Conservation (phyloP, 2,888 invertebrate genomes). For the Drosophila mulleri region DNA sequence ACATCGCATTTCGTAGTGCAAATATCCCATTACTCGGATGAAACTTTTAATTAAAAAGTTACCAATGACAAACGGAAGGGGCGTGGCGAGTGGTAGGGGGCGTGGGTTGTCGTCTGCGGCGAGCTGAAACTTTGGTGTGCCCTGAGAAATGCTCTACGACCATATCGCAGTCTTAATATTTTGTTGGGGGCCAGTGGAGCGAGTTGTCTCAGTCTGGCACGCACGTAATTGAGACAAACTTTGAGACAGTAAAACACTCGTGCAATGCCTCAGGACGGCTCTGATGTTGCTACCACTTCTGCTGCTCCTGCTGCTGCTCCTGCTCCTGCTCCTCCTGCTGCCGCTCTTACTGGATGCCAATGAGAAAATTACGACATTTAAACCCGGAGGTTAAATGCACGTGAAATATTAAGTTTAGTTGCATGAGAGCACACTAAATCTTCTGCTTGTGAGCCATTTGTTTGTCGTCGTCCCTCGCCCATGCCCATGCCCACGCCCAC, state of each 20-base stretch:
- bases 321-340: not conserved
- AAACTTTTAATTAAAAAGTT: constrained; percentile 83
- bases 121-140: constrained; percentile 38
- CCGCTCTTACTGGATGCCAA: constrained; percentile 53
- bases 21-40: constrained; percentile 79
- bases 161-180: constrained; percentile 62
- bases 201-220: constrained; percentile 67
- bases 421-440: constrained; percentile 76
- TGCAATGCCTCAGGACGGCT: constrained; percentile 47
- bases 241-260: constrained; percentile 76
- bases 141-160: constrained; percentile 49
- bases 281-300: not conserved
- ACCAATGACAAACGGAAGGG: constrained; percentile 70
- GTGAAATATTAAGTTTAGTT: constrained; percentile 78
- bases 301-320: not conserved
- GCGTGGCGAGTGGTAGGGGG: not conserved
- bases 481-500: not conserved
- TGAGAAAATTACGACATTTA: constrained; percentile 78
- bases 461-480: constrained; percentile 29
- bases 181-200: constrained; percentile 38
- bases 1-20: constrained; percentile 74
- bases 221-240: constrained; percentile 80
- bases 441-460: constrained; percentile 69
- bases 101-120: constrained; percentile 9
- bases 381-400: constrained; percentile 78